phyloP scores from a whole-genome alignment of 2,797 vertebrate genomes.

The Apogon hyalosoma region DNA sequence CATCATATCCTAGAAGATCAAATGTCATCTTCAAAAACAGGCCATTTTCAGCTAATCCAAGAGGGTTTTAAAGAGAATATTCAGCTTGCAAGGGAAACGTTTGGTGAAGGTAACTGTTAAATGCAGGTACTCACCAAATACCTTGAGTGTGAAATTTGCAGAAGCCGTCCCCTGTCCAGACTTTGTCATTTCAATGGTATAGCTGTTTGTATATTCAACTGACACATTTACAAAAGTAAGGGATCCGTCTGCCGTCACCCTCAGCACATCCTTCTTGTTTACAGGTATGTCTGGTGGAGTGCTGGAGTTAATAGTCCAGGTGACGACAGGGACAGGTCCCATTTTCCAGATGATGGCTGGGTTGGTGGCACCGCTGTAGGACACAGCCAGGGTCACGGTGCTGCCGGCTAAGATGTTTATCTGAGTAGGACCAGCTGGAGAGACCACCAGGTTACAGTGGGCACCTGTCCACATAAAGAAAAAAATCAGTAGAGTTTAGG shows the following conservation, averaged over 20 bases:
- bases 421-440: slow-evolving; percentile 21
- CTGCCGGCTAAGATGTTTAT: slow-evolving; percentile 59
- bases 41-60: too few species aligned
- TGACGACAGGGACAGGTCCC: slow-evolving; percentile 51
- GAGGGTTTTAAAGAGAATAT: too few species aligned
- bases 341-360: slow-evolving; percentile 73
- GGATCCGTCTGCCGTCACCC: slow-evolving; percentile 64
- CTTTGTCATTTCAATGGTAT: slow-evolving; percentile 71
- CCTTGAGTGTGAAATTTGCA: slow-evolving; percentile 63
- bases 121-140: slow-evolving; percentile 77
- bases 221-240: slow-evolving; percentile 72
- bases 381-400: slow-evolving; percentile 74
- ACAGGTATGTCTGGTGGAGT: slow-evolving; percentile 29
- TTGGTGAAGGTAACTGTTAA: too few species aligned
- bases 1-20: too few species aligned
- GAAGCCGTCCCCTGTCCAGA: slow-evolving; percentile 39
- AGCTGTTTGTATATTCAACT: slow-evolving; percentile 45
- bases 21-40: too few species aligned
- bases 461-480: slow-evolving; percentile 47
- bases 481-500: too few species aligned
- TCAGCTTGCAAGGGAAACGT: too few species aligned
- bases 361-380: slow-evolving; percentile 52
- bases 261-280: slow-evolving; percentile 30
- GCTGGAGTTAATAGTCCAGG: slow-evolving; percentile 59
- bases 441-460: slow-evolving; percentile 49